phyloP scores from a whole-genome alignment of 2,797 vertebrate genomes.

The Xenentodon cancila region DNA sequence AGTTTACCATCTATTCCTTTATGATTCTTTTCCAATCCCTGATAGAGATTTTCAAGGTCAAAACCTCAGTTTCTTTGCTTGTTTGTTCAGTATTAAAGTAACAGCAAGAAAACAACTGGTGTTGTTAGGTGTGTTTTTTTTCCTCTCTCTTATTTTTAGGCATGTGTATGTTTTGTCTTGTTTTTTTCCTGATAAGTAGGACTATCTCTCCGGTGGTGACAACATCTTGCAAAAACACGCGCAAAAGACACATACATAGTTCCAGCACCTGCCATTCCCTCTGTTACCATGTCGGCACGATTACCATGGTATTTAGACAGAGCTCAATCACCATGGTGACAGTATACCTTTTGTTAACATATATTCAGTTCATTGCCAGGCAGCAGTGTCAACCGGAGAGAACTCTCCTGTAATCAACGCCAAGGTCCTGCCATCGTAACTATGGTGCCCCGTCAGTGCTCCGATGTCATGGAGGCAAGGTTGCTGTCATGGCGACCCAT shows the following conservation, averaged over 20 bases:
- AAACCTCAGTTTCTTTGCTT: conserved; percentile 14
- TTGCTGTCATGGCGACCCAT: conserved; percentile 94
- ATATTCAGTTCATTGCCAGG: conserved; percentile 34
- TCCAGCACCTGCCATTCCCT: conserved; percentile 14
- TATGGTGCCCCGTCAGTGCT: conserved; percentile 84
- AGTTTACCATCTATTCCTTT: conserved; percentile 52
- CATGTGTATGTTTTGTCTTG: conserved; percentile 39
- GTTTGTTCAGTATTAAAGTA: conserved; percentile 52
- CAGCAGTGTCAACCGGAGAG: conserved; percentile 36
- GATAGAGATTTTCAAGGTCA: conserved; percentile 45
- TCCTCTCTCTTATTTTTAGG: conserved; percentile 33
- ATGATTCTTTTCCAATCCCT: conserved; percentile 43
- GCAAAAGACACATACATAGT: conserved; percentile 39
- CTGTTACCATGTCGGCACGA: conserved; percentile 32
- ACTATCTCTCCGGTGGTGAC: conserved; percentile 34
- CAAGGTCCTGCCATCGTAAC: conserved; percentile 44
- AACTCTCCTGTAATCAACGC: conserved; percentile 47
- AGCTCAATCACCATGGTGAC: conserved; percentile 47
- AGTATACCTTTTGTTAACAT: conserved; percentile 34
- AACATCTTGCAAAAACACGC: conserved; percentile 43
- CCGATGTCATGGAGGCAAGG: conserved; percentile 87
- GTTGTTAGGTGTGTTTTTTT: conserved; percentile 41
- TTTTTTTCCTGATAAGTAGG: conserved; percentile 49
- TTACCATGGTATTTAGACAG: conserved; percentile 39
- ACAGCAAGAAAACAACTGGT: conserved; percentile 60